Percentiles rank a stretch among this genome's conserved stretches.
Evolutionary conservation across 2,888 invertebrate species (phyloP).

Genomic region (Pachydiplax longipennis): DNA sequence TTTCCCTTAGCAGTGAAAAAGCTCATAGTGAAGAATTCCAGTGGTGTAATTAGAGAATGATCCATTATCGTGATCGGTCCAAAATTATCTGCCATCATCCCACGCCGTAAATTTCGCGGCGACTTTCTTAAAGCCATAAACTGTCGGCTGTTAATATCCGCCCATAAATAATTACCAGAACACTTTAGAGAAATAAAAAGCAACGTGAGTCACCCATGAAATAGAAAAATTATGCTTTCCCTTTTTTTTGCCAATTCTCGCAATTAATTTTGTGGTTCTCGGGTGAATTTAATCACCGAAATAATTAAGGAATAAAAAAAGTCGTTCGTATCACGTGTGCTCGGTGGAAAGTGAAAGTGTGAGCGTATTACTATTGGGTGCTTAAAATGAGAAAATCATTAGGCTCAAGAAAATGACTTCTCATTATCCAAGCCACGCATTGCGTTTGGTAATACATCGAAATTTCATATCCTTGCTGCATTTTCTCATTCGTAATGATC

Average conservation of each 20-base stretch:
- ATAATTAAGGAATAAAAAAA: background rate
- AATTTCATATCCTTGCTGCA: no score
- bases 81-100: background rate
- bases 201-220: background rate
- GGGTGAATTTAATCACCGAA: background rate
- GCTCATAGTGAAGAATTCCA: no score
- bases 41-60: background rate
- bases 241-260: background rate
- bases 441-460: no score
- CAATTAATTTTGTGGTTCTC: background rate
- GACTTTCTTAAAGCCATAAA: background rate
- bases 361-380: no score
- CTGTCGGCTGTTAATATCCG: background rate
- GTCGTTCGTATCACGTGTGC: background rate
- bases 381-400: no score
- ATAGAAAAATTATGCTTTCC: background rate
- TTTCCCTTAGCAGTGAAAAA: no score
- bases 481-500: no score
- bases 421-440: no score
- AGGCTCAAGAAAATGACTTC: no score
- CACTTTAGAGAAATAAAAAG: background rate
- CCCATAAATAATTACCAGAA: background rate
- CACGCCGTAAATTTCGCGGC: background rate
- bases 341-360: no score
- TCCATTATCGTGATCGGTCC: background rate